These are phyloP conservation scores for Telenomus remus DNA, from an alignment of 1,140 invertebrate species.

Conservation along the genomic window DNA sequence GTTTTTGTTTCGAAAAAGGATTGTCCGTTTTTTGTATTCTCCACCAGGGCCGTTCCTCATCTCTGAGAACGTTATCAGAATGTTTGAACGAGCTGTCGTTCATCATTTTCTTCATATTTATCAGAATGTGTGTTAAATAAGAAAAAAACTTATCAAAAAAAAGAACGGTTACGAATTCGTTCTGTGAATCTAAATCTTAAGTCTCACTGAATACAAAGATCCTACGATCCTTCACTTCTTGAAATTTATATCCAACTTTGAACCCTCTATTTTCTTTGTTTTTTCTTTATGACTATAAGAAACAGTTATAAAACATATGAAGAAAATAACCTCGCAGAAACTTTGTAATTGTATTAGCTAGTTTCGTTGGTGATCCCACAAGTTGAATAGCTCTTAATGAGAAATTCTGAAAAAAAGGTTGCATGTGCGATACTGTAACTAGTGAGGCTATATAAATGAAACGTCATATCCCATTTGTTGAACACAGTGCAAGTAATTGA, in stretches of 20 bases:
- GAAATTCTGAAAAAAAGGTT: conserved; percentile 6
- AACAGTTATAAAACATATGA: no score
- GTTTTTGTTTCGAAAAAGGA: conserved; percentile 18
- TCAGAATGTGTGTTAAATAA: conserved; percentile 11
- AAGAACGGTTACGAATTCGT: conserved; percentile 5
- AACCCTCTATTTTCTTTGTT: no score
- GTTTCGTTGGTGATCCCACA: no score
- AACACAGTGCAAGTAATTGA: conserved; percentile 1
- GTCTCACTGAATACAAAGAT: neutral
- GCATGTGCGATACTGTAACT: no score
- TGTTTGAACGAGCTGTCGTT: conserved; percentile 27
- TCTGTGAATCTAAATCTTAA: conserved; percentile 5
- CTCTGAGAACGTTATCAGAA: conserved; percentile 30
- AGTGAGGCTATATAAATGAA: no score
- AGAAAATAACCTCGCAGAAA: no score
- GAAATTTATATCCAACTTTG: no score
- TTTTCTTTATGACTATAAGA: no score
- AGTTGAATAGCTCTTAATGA: conserved; percentile 35
- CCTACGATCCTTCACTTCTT: no score
- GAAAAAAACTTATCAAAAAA: conserved; percentile 4
- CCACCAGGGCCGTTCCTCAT: conserved; percentile 2
- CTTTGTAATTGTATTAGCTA: no score
- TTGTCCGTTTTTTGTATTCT: conserved; percentile 24
- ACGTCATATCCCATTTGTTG: conserved; percentile 1
- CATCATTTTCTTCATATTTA: conserved; percentile 26